Evolutionary conservation across 1,140 invertebrate species (phyloP), one percentile per base, ranked within the genome.

Genomic region (Zaprionus davidi): DNA sequence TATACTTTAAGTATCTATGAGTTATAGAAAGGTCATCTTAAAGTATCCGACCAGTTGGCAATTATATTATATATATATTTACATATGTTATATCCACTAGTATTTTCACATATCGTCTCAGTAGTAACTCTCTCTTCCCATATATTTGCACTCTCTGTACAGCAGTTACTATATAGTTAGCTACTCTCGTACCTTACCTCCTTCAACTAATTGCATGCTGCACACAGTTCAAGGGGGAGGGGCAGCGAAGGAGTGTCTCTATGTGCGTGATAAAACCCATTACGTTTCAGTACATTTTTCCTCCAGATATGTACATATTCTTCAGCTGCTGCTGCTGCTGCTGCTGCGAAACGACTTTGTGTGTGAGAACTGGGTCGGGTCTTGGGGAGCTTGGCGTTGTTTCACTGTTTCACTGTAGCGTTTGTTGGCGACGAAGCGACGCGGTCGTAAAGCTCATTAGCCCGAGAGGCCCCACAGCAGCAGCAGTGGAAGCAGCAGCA

Each of bases 261-360:
- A 67, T 90, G 86, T 88, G 86, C 85, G 85, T 90, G 85, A 79
- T 90, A 76, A 90, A 88, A 90, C 88, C 81, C 85, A 88, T 88
- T 88, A 88, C 75, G 73, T 71, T 87, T 80, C 44, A 59, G 73
- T 76, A 76, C 73, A 76, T 76, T 72, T 88, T 79, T 86, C 77
- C 79, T 79, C 41, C 5, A 57, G 68, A 59, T 82, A 68, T 79
- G 81, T 78, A 69, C 51, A 31, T 69, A 17, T 59, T 60, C 24
- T 24, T 69, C 55, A 20, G 49, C 46, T 51, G 46, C 17, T 22
- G 46, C 46, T 46, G 44, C 46, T 46, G 44, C 44, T 20, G 79
- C 75, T 55, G 75, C 79, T 68, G 76, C 78, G 76, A 88, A 88
- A 88, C 84, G 71, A 81, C 84, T 88, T 65, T 76, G 68, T 90